Base-by-base conservation (phyloP, 2,113 vertebrate species). In the Chascanopsetta lugubris region DNA sequence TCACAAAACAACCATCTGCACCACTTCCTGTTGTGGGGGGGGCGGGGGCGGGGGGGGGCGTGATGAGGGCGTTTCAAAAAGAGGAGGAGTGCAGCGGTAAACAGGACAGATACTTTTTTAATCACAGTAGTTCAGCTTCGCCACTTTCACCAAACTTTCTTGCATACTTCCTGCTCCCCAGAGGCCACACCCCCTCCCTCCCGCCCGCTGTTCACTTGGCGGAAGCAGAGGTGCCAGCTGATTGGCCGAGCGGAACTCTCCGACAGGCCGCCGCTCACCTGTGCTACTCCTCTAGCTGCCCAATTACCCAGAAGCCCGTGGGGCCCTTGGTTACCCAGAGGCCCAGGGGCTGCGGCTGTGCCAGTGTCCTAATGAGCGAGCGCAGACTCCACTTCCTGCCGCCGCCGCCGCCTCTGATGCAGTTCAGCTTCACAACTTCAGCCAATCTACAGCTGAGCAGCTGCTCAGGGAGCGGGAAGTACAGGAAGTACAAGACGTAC, bases 201-300 rank as follows among this genome's bases (percentile, higher is more conserved):
- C 38, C 29, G 32, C 36, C 45, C 24, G 47, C 78, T 72, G 79
- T 63, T 81, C 81, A 49, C 85, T 80, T 77, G 86, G 72, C 85
- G 56, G 51, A 73, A 79, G 78, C 51, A 46, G 57, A 83, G 80
- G 67, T 25, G 27, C 68, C 75, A 74, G 75, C 88, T 88, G 90
- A 91, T 87, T 92, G 90, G 86, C 85, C 91, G 80, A 90, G 71
- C 89, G 84, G 88, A 92, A 89, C 87, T 62, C 65, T 83, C 84
- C 77, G 77, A 89, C 85, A 79, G 63, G 71, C 75, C 65, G 2
- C 76, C 71, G 70, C 80, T 90, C 88, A 91, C 91, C 91, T 92
- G 90, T 74, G 75, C 85, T 89, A n/a, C 59, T 43, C 21, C 62
- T 78, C 77, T 59, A 67, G 83, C 86, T 85, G 87, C 87, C 89